Evolutionary conservation across 2,797 vertebrate species (phyloP).

Genomic region (Manis pentadactyla): DNA sequence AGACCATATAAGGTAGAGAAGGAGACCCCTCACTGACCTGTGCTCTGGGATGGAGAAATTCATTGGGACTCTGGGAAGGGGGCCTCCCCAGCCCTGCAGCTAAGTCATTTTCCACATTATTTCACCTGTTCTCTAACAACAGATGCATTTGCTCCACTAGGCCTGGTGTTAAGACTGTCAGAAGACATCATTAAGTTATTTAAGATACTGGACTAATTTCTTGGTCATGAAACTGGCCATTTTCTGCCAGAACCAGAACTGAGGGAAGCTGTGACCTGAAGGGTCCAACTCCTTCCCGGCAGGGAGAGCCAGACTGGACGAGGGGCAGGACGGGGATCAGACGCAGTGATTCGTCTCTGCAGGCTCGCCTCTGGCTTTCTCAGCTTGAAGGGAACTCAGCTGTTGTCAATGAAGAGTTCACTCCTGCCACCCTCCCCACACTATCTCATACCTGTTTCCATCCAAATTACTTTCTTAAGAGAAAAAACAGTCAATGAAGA

Average conservation of each 20-base stretch:
- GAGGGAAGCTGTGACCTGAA: background rate
- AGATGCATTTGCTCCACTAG: conserved; percentile 61
- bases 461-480: conserved; percentile 25
- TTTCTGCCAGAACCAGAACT: background rate
- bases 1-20: background rate
- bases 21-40: background rate
- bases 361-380: background rate
- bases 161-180: background rate
- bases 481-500: background rate
- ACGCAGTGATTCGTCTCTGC: background rate
- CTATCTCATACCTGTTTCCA: background rate
- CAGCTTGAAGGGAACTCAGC: background rate
- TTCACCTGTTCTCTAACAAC: conserved; percentile 5
- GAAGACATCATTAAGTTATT: conserved; percentile 28
- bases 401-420: background rate
- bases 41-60: background rate
- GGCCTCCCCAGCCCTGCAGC: background rate
- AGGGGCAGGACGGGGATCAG: background rate
- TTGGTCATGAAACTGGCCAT: background rate
- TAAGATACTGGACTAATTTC: conserved; percentile 6
- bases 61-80: background rate
- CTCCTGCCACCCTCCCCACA: background rate
- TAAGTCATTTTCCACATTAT: background rate
- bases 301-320: background rate
- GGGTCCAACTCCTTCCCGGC: background rate